phyloP scores from a whole-genome alignment of 2,797 vertebrate genomes.

The Knipowitschia caucasica region DNA sequence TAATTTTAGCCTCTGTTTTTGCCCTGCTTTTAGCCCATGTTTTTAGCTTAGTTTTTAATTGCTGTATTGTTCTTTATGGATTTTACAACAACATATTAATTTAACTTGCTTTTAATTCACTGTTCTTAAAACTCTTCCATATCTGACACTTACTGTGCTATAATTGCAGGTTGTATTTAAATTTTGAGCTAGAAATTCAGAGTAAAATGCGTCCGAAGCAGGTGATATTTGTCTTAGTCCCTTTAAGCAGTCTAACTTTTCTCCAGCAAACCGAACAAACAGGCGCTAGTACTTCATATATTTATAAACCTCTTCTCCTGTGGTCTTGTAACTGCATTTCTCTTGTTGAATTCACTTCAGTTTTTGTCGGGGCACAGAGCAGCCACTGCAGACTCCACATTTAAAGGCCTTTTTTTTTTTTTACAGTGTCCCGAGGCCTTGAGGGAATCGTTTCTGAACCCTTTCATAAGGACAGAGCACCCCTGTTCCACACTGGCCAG shows the following conservation, averaged over 20 bases:
- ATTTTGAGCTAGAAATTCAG: no score
- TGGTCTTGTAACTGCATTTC: slow-evolving; percentile 1
- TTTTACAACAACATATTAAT: no score
- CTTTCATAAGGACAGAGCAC: slow-evolving; percentile 13
- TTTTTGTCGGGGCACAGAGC: slow-evolving; percentile 10
- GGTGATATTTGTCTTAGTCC: background rate
- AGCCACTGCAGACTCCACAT: slow-evolving; percentile 21
- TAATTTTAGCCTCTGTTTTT: no score
- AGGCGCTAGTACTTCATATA: no score
- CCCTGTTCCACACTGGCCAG: slow-evolving; percentile 7
- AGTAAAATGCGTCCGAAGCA: no score
- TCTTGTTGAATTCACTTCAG: slow-evolving; percentile 8
- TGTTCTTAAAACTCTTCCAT: no score
- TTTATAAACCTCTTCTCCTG: background rate
- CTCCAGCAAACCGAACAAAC: background rate
- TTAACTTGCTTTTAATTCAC: no score
- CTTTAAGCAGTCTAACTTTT: background rate
- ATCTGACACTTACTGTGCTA: no score
- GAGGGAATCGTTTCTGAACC: slow-evolving; percentile 15
- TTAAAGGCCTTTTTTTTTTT: slow-evolving; percentile 25
- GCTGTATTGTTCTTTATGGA: no score
- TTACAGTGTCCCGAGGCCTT: slow-evolving; percentile 6
- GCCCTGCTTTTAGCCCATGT: no score
- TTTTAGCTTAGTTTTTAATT: no score
- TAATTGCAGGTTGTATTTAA: no score